Conservation (phyloP, 2,797 vertebrate species). For the Chelmon rostratus region DNA sequence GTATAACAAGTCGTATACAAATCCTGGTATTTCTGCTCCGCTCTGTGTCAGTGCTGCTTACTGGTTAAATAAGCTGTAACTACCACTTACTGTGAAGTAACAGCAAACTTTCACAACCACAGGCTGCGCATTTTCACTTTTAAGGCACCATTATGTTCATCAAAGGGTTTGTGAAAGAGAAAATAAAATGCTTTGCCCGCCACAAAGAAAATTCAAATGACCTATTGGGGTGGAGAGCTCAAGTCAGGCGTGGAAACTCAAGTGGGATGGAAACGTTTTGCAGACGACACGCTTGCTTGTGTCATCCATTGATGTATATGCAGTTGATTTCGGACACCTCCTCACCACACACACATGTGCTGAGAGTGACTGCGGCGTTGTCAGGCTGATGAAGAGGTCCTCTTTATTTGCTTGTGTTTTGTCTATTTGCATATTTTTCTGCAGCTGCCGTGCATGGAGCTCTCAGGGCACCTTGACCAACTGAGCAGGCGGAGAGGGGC, state of each 20-base stretch:
- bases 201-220: not conserved
- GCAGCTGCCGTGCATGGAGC: not conserved
- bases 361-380: not conserved
- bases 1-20: constrained; percentile 16
- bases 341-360: too few relatives aligned
- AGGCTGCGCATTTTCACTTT: constrained; percentile 15
- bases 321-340: not conserved
- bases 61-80: constrained; percentile 20
- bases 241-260: not conserved
- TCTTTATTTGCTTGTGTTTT: too few relatives aligned
- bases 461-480: constrained; percentile 48
- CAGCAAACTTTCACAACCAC: not conserved
- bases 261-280: not conserved
- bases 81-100: constrained; percentile 16
- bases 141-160: not conserved
- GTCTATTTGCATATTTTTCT: not conserved
- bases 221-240: not conserved
- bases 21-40: constrained; percentile 20
- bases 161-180: not conserved
- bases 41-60: constrained; percentile 34
- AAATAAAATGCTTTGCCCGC: not conserved
- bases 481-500: constrained; percentile 44
- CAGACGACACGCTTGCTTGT: not conserved
- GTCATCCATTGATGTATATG: not conserved
- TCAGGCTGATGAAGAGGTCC: not conserved